These are phyloP conservation scores for Odobenus rosmarus DNA, from an alignment of 2,113 vertebrate species.

Conservation along the genomic window DNA sequence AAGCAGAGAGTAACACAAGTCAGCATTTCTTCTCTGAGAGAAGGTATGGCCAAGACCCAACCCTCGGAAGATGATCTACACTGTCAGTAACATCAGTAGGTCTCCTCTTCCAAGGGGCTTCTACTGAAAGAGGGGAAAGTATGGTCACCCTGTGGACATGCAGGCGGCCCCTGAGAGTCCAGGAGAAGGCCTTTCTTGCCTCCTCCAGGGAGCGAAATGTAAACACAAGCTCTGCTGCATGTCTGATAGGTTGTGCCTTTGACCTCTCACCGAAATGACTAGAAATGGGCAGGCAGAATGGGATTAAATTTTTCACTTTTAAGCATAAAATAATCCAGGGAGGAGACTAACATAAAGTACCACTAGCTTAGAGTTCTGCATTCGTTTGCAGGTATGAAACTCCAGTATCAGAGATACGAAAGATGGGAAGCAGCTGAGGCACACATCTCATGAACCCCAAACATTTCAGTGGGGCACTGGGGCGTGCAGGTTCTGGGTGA, in stretches of 20 bases:
- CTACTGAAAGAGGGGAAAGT: not conserved
- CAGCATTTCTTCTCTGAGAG: not conserved
- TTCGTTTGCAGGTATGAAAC: not conserved
- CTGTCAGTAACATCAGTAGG: rapidly evolving
- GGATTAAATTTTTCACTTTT: not conserved
- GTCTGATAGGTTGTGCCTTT: not conserved
- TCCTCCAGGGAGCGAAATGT: not conserved
- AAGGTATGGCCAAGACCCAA: not conserved
- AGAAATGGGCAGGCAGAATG: not conserved
- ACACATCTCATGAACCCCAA: not conserved
- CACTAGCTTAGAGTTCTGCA: not conserved
- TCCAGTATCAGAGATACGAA: not conserved
- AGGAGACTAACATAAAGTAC: not conserved
- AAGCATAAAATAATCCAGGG: not conserved
- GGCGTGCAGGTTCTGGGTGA: not conserved
- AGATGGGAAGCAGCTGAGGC: not conserved
- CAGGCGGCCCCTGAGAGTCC: not conserved
- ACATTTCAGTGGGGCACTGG: not conserved
- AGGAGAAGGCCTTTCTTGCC: not conserved
- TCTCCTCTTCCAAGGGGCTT: not conserved
- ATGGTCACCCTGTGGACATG: rapidly evolving
- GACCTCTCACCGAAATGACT: not conserved
- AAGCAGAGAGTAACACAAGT: not conserved
- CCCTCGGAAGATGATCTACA: not conserved
- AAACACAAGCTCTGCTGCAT: not conserved